phyloP scores from a whole-genome alignment of 2,888 invertebrate genomes.

The Drosophila meridiana region DNA sequence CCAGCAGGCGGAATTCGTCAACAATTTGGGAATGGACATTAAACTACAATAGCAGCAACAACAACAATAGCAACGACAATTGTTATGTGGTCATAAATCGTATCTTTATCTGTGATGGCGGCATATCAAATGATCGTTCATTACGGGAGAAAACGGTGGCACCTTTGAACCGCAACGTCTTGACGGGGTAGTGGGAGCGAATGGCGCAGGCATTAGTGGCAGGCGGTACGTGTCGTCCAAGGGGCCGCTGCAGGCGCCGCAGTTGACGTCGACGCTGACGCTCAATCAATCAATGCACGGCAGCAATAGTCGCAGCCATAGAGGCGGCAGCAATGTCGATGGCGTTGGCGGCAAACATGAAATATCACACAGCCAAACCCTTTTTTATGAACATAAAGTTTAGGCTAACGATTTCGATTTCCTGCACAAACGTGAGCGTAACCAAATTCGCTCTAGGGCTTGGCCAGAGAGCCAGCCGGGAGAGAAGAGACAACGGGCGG shows the following conservation, averaged over 20 bases:
- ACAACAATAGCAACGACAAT: slow-evolving; percentile 30
- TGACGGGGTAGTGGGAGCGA: slow-evolving; percentile 13
- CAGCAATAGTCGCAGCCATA: slow-evolving; percentile 33
- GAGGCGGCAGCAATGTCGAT: slow-evolving; percentile 39
- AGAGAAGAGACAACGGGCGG: slow-evolving; percentile 7
- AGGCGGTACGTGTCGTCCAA: slow-evolving; percentile 60
- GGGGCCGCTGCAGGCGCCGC: slow-evolving; percentile 55
- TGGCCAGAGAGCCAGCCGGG: slow-evolving; percentile 48
- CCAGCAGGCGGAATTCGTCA: slow-evolving; percentile 40
- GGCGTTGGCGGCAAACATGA: slow-evolving; percentile 78
- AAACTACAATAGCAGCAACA: slow-evolving; percentile 32
- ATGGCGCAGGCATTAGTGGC: slow-evolving; percentile 18
- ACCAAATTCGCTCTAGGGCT: slow-evolving; percentile 78
- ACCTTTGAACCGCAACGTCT: slow-evolving; percentile 70
- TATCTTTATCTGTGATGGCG: slow-evolving; percentile 47
- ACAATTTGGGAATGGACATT: slow-evolving; percentile 50
- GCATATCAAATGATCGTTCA: slow-evolving; percentile 70
- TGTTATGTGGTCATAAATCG: slow-evolving; percentile 51
- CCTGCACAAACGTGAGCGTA: slow-evolving; percentile 82
- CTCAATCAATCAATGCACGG: slow-evolving; percentile 72
- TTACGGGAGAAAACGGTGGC: slow-evolving; percentile 65
- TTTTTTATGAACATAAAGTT: slow-evolving; percentile 71
- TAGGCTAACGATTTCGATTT: slow-evolving; percentile 68
- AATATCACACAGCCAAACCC: slow-evolving; percentile 78
- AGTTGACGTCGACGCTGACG: slow-evolving; percentile 41